phyloP scores from a whole-genome alignment of 2,113 vertebrate genomes.

The Leptobrachium leishanense region DNA sequence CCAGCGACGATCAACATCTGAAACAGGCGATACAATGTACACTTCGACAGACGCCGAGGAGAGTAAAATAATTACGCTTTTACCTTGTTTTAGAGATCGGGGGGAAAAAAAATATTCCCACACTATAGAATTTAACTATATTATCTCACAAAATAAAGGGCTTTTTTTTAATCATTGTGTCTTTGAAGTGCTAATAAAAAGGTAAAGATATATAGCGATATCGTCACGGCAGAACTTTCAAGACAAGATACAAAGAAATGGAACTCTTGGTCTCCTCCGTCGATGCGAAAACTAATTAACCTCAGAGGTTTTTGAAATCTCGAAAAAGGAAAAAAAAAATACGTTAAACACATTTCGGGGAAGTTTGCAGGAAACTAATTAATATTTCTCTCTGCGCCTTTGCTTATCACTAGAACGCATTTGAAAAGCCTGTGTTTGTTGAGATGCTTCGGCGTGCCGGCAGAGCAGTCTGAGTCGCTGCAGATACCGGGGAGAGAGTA shows the following conservation, averaged over 20 bases:
- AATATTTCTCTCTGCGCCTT: conserved; percentile 4
- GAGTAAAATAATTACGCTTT: neutral
- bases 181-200: conserved; percentile 17
- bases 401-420: conserved; percentile 19
- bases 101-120: neutral
- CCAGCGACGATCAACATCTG: neutral
- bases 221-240: conserved; percentile 7
- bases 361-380: conserved; percentile 35
- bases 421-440: conserved; percentile 7
- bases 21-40: neutral
- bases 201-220: conserved; percentile 8
- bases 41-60: neutral
- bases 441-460: neutral
- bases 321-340: neutral
- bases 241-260: conserved; percentile 4
- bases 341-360: conserved; percentile 13
- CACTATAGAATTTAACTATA: neutral
- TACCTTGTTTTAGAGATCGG: neutral
- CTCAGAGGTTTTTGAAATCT: conserved; percentile 17
- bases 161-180: neutral
- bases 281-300: conserved; percentile 33
- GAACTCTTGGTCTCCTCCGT: neutral
- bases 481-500: neutral
- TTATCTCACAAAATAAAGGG: conserved; percentile 10
- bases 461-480: neutral